These are phyloP conservation scores for Gasterosteus aculeatus DNA, from an alignment of 2,113 vertebrate genomes.

Conservation along the genomic window DNA sequence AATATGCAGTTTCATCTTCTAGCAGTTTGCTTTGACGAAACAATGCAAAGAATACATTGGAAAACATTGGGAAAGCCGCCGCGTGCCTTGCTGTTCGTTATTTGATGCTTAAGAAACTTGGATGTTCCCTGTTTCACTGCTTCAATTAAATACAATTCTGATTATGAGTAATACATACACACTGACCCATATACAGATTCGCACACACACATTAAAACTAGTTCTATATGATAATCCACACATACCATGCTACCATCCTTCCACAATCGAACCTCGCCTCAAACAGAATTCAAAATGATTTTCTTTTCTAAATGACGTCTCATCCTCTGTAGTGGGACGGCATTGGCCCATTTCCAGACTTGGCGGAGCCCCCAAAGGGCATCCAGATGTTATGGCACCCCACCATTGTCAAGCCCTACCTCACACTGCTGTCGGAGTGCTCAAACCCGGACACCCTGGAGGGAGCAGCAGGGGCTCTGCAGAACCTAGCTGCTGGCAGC, in stretches of 20 bases:
- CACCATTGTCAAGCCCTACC: slow-evolving; percentile 98
- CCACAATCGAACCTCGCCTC: slow-evolving; percentile 39
- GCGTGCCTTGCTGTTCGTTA: too few relatives aligned
- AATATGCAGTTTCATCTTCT: too few relatives aligned
- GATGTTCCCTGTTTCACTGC: too few relatives aligned
- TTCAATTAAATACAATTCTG: too few relatives aligned
- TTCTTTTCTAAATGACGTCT: slow-evolving; percentile 44
- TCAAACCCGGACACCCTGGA: slow-evolving; percentile 97
- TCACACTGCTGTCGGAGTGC: slow-evolving; percentile 97
- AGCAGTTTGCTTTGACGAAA: too few relatives aligned
- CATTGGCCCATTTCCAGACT: slow-evolving; percentile 94
- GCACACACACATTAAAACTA: too few relatives aligned
- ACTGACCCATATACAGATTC: too few relatives aligned
- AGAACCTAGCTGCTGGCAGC: slow-evolving; percentile 96
- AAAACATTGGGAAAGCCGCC: too few relatives aligned
- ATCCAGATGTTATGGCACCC: slow-evolving; percentile 99
- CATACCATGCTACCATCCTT: slow-evolving; percentile 7
- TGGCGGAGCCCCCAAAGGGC: slow-evolving; percentile 94
- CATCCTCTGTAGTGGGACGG: slow-evolving; percentile 91
- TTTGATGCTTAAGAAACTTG: too few relatives aligned
- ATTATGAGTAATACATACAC: too few relatives aligned
- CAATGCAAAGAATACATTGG: too few relatives aligned
- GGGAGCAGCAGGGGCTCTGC: slow-evolving; percentile 94
- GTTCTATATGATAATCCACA: too few relatives aligned
- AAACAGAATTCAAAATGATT: slow-evolving; percentile 34